These are phyloP conservation scores for Netelia virgata DNA, from an alignment of 2,888 invertebrate species.

Conservation along the genomic window DNA sequence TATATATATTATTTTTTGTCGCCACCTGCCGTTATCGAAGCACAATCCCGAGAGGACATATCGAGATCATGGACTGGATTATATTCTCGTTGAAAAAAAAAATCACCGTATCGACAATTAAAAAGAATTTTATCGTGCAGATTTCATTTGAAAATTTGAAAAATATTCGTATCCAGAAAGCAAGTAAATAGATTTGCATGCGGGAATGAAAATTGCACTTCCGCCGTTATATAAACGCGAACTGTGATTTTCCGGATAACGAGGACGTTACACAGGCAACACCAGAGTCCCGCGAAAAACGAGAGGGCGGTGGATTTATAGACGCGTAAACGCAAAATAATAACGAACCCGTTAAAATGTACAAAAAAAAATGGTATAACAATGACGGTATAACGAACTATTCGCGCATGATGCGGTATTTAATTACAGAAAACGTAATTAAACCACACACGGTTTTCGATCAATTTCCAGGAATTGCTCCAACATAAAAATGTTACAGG, in stretches of 20 bases:
- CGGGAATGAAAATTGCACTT: not conserved
- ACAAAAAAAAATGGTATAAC: slow-evolving; percentile 3
- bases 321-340: slow-evolving; percentile 17
- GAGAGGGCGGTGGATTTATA: slow-evolving; percentile 25
- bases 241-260: slow-evolving; percentile 31
- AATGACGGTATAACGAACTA: slow-evolving; percentile 15
- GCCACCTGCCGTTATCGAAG: slow-evolving; percentile 32
- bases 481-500: not conserved
- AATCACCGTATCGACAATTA: slow-evolving; percentile 48
- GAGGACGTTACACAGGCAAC: not conserved
- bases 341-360: slow-evolving; percentile 2
- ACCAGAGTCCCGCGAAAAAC: not conserved
- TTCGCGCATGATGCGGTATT: not conserved
- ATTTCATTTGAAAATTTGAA: slow-evolving; percentile 23
- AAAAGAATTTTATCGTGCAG: slow-evolving; percentile 42
- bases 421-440: slow-evolving; percentile 27
- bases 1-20: slow-evolving; percentile 29
- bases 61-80: slow-evolving; percentile 8
- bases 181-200: slow-evolving; percentile 32
- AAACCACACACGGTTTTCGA: not conserved
- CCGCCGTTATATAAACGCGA: slow-evolving; percentile 3
- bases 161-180: not conserved
- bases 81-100: not conserved
- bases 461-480: not conserved
- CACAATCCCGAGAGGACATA: slow-evolving; percentile 8